A percentile compares a stretch with the other conserved stretches of the same genome.
phyloP scores from a whole-genome alignment of 2,888 invertebrate species.

The Tipula unca region DNA sequence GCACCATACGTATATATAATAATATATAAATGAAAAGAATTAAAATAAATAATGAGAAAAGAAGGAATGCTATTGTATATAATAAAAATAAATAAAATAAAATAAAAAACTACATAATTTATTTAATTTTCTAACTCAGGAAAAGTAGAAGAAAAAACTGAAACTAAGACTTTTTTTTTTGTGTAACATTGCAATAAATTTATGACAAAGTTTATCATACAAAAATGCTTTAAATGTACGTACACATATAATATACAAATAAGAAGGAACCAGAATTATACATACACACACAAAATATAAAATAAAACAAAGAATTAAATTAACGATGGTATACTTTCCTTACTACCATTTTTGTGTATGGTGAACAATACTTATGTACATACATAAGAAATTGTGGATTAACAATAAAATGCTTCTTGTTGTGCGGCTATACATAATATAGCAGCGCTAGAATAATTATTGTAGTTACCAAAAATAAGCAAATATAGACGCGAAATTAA shows the following conservation, averaged over 20 bases:
- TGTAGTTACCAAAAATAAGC: neutral
- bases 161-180: constrained; percentile 1
- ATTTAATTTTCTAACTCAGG: constrained; percentile 14
- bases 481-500: neutral
- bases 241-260: neutral
- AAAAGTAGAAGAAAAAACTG: neutral
- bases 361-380: neutral
- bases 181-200: neutral
- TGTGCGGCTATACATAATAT: neutral
- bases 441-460: neutral
- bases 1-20: neutral
- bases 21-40: neutral
- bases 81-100: neutral
- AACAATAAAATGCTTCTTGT: neutral
- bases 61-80: neutral
- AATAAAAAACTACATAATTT: neutral
- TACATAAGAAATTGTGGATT: neutral
- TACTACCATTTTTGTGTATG: neutral
- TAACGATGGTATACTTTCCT: neutral
- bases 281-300: neutral
- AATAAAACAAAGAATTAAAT: neutral
- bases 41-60: constrained; percentile 14
- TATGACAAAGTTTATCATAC: constrained; percentile 14
- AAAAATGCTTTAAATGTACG: neutral
- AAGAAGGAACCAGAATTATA: neutral